phyloP scores from a whole-genome alignment of 2,113 vertebrate species.

The Odobenus rosmarus region DNA sequence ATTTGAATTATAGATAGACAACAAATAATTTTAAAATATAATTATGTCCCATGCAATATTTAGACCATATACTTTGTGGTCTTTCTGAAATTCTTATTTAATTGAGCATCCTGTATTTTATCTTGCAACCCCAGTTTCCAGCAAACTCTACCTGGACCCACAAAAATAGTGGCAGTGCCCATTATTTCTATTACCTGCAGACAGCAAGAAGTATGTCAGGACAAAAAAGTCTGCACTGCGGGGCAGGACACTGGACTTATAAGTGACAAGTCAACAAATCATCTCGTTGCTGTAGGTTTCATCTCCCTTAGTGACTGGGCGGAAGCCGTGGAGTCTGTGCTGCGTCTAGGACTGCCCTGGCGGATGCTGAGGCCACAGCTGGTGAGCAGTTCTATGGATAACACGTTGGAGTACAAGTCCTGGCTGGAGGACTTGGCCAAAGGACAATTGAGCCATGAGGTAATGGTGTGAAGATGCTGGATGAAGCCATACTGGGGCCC shows the following conservation, averaged over 20 bases:
- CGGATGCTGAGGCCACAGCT: conserved; percentile 91
- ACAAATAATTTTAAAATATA: neutral
- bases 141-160: neutral
- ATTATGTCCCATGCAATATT: neutral
- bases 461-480: neutral
- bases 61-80: neutral
- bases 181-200: neutral
- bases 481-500: rapidly evolving
- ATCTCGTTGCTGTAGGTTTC: conserved; percentile 67
- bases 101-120: neutral
- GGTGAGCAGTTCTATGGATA: neutral
- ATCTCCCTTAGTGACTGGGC: conserved; percentile 91
- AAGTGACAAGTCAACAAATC: neutral
- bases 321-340: conserved; percentile 87
- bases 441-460: conserved; percentile 83
- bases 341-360: conserved; percentile 93
- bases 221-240: neutral
- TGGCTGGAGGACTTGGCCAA: conserved; percentile 86
- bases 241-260: neutral
- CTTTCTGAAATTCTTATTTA: neutral
- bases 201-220: neutral
- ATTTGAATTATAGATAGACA: neutral
- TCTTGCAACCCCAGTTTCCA: neutral
- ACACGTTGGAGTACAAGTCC: conserved; percentile 82
- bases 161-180: neutral